Base-by-base conservation (phyloP, 1,140 invertebrate species). In the Diorhabda carinulata region DNA sequence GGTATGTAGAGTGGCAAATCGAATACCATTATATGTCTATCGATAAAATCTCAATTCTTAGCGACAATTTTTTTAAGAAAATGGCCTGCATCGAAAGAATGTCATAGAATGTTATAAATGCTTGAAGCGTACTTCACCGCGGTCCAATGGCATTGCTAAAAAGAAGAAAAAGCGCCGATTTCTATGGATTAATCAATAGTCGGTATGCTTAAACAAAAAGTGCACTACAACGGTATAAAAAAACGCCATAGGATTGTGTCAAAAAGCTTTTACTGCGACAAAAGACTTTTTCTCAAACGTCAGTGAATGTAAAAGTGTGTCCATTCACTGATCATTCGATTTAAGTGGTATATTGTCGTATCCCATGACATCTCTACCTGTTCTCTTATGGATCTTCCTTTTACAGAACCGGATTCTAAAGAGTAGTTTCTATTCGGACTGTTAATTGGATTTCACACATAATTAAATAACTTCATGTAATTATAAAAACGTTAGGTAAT, bases 251-350 rank as follows among this genome's bases (percentile, higher is more conserved):
- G 69, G 76, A 75, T 76, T 79, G 77, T 78, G 78, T 80, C 78
- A 80, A 79, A 80, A 80, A 80, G 78, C 78, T 80, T 79, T 80
- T 79, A 80, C 77, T 69, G 76, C 76, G 78, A 80, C 78, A 80
- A 80, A 76, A 76, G 77, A 75, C 73, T 75, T 75, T 78, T 78
- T 75, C 67, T 68, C 44, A 70, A 76, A 78, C 73, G 78, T 78
- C 77, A 78, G 78, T 67, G 57, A 73, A 75, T 74, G 58, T 70
- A 77, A 76, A 77, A 77, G 78, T 78, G 76, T 78, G 77, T 76
- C 77, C 77, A 77, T 78, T 79, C 77, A 76, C 76, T 74, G 75
- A 78, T 79, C 78, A 79, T 80, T 76, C 76, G 73, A 75, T 72
- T 77, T 80, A 80, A 80, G 78, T 80, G 78, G 78, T 79, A 79